Base-by-base conservation (phyloP, 2,113 vertebrate species). In the Phaethon lepturus region DNA sequence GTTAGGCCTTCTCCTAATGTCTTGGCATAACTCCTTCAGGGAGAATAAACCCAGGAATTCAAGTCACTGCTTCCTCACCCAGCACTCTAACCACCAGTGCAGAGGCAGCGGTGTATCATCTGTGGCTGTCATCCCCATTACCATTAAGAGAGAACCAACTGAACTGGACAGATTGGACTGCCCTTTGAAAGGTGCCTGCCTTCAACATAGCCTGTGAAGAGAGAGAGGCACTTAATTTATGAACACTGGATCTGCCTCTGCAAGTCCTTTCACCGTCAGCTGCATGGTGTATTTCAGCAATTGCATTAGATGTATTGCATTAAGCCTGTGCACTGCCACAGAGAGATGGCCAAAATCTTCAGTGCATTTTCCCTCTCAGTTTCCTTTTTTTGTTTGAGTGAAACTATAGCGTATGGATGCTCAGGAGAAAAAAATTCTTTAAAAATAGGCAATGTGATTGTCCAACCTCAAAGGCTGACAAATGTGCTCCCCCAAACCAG, bases 261-360 rank as follows among this genome's bases (percentile, higher is more conserved):
- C 71, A 68, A 71, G 26, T 35, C 49, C 29, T 69, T 74, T 77
- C 10, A 7, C 90, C 72, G 74, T 88, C 1, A 6, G 58, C 75
- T 74, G 14, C 0, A 0, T 35, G 29, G 53, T 0, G 0, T 69
- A 3, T 84, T 55, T 94, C n/a, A 66, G 50, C 42, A 50, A 1
- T 49, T 58, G 47, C 29, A 22, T 64, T 62, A 38, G 47, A n/a
- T 71, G 5, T 4, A 20, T 71, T 81, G 25, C 28, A 44, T 29
- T 90, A 68, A 85, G 44, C 47, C 31, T 40, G 22, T 78, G 66
- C 52, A 5, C 47, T 78, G 62, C 69, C 64, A 26, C 38, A 45
- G 44, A 88, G 53, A 33, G 22, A 22, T n/a, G 17, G 28, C 28
- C 26, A 44, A 49, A 93, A 82, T 59, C 28, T 67, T 81, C 66